These are phyloP conservation scores for Anolis carolinensis DNA, from an alignment of 2,113 vertebrate species.

Conservation along the genomic window DNA sequence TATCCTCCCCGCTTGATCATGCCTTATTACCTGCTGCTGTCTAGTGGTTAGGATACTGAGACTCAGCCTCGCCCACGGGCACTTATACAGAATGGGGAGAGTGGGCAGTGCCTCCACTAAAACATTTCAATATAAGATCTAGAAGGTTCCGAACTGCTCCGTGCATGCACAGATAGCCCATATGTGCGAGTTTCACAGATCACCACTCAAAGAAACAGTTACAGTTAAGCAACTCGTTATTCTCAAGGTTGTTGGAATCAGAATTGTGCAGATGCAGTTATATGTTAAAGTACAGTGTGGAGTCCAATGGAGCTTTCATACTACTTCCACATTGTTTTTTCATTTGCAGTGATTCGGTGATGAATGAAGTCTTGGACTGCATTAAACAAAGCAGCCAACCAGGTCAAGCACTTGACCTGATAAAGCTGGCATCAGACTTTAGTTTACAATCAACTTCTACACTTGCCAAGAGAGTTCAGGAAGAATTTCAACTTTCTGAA, in stretches of 20 bases:
- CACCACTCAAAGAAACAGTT: too few species aligned
- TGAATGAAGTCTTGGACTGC: conserved; percentile 79
- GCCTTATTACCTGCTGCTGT: too few species aligned
- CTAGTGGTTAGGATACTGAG: too few species aligned
- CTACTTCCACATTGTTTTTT: neutral
- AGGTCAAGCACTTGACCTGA: conserved; percentile 80
- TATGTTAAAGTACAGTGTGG: neutral
- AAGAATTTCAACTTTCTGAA: conserved; percentile 77
- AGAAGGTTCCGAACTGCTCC: too few species aligned
- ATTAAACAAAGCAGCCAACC: conserved; percentile 62
- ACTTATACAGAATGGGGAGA: too few species aligned
- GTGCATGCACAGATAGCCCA: too few species aligned
- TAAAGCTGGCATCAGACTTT: conserved; percentile 82
- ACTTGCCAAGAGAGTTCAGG: conserved; percentile 67
- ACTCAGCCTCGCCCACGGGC: too few species aligned
- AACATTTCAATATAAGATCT: too few species aligned
- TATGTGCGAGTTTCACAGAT: too few species aligned
- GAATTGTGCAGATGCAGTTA: neutral
- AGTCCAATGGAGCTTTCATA: neutral
- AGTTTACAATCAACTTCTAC: conserved; percentile 72
- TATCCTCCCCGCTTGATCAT: too few species aligned
- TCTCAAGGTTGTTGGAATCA: neutral
- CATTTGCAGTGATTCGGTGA: conserved; percentile 74
- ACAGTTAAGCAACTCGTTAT: too few species aligned
- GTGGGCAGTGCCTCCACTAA: too few species aligned